A percentile compares a stretch with the other conserved stretches of the same genome.
phyloP scores from a whole-genome alignment of 2,113 vertebrate genomes.

The Eidolon helvum region DNA sequence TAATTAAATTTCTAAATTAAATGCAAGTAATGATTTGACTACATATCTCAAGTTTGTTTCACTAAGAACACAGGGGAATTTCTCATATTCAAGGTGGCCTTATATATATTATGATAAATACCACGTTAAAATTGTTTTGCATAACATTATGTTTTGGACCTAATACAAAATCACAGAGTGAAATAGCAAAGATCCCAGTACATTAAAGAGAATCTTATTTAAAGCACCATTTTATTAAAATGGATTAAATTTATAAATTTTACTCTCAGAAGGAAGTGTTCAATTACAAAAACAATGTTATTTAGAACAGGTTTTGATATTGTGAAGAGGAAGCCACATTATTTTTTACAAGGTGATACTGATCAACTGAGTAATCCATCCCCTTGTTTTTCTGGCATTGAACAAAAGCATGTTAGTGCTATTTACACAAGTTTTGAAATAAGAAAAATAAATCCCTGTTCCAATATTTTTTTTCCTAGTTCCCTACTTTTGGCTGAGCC shows the following conservation, averaged over 20 bases:
- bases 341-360: not conserved
- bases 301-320: not conserved
- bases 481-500: not conserved
- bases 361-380: not conserved
- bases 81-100: not conserved
- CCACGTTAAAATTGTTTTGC: not conserved
- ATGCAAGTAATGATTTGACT: not conserved
- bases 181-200: not conserved
- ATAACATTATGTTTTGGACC: not conserved
- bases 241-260: not conserved
- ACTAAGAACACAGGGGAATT: not conserved
- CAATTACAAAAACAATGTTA: not conserved
- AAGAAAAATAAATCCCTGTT: not conserved
- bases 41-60: not conserved
- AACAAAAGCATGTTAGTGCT: not conserved
- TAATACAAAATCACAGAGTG: not conserved
- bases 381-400: not conserved
- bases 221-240: not conserved
- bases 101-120: not conserved
- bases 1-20: not conserved
- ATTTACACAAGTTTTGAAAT: slow-evolving; percentile 41
- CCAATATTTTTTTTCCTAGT: not conserved
- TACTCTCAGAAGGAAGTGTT: not conserved
- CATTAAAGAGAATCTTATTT: not conserved
- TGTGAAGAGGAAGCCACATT: not conserved